These are phyloP conservation scores for Picus viridis DNA, from an alignment of 2,797 vertebrate genomes.

Conservation along the genomic window DNA sequence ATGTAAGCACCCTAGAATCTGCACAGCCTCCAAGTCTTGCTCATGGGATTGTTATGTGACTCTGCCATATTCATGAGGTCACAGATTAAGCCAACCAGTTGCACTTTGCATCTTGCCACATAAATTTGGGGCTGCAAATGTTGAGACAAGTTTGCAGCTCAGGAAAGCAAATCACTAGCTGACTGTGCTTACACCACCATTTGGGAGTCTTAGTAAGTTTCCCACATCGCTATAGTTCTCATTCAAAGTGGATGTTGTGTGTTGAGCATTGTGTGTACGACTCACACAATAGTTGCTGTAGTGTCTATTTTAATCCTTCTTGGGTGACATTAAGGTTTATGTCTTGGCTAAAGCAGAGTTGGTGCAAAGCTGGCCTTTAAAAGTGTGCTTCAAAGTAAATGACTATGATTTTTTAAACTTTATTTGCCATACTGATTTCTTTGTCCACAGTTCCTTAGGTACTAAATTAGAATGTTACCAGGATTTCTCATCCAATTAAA, in stretches of 20 bases:
- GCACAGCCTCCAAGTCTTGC: background rate
- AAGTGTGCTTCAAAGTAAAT: background rate
- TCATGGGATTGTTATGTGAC: background rate
- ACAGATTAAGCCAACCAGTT: background rate
- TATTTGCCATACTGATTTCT: background rate
- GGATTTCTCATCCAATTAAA: background rate
- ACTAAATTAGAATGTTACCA: background rate
- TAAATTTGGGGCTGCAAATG: background rate
- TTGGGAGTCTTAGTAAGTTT: background rate
- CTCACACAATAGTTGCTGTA: background rate
- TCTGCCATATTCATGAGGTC: background rate
- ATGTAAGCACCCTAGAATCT: background rate
- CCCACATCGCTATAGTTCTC: background rate
- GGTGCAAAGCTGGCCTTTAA: background rate
- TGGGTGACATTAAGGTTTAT: background rate
- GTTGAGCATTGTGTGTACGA: background rate
- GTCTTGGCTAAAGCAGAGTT: background rate
- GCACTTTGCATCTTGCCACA: background rate
- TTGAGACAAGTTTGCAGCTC: background rate
- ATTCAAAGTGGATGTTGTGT: background rate
- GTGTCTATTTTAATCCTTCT: background rate
- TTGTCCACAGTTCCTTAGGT: background rate
- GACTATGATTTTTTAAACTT: background rate
- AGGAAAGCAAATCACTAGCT: background rate
- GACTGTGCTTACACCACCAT: background rate